phyloP scores from a whole-genome alignment of 2,888 invertebrate genomes.

The Brachyopa scutellaris region DNA sequence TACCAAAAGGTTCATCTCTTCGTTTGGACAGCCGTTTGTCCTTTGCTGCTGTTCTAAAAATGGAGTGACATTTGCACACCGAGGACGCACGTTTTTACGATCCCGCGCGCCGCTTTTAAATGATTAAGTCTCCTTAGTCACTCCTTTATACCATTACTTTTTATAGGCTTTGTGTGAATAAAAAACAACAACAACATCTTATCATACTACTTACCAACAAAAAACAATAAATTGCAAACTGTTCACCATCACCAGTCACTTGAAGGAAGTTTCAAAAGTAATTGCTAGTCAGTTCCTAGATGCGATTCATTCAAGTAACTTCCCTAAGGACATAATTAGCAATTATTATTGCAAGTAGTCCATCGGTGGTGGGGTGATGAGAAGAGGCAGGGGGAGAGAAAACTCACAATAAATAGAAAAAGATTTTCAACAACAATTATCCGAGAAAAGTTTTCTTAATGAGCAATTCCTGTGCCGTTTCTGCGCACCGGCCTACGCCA shows the following conservation, averaged over 20 bases:
- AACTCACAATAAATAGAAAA: constrained; percentile 20
- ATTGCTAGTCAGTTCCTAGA: constrained; percentile 25
- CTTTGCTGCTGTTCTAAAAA: too few species aligned
- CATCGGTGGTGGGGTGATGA: too few species aligned
- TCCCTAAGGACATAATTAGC: constrained; percentile 47
- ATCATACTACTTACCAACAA: too few species aligned
- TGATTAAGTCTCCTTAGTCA: too few species aligned
- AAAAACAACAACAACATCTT: neutral
- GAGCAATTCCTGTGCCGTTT: constrained; percentile 22
- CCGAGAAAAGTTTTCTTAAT: constrained; percentile 54
- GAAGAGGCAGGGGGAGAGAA: too few species aligned
- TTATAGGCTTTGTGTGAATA: too few species aligned
- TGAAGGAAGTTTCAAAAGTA: constrained; percentile 27
- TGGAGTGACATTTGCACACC: too few species aligned
- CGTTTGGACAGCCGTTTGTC: too few species aligned
- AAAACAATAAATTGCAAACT: constrained; percentile 19
- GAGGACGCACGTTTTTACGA: too few species aligned
- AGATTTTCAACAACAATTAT: constrained; percentile 50
- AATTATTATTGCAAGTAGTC: constrained; percentile 34
- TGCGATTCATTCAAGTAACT: constrained; percentile 14
- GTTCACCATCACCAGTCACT: neutral
- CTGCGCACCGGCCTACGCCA: neutral
- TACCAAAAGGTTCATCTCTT: too few species aligned
- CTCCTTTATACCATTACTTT: too few species aligned
- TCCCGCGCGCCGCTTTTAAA: too few species aligned